Conservation (phyloP, 2,113 vertebrate species). For the Chitala chitala region DNA sequence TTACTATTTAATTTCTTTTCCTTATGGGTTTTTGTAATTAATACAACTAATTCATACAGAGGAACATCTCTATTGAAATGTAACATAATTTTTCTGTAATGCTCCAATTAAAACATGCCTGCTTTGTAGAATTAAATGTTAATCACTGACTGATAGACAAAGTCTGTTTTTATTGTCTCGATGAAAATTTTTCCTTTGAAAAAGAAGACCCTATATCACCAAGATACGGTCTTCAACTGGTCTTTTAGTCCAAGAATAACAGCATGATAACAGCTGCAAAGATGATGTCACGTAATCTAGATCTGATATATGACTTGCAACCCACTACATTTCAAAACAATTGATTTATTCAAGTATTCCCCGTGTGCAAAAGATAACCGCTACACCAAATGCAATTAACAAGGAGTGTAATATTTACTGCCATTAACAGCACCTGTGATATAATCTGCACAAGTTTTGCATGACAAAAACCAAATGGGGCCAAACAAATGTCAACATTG, state of each 20-base stretch:
- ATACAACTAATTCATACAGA: not conserved
- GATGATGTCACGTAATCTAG: not conserved
- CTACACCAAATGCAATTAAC: not conserved
- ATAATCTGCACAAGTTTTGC: not conserved
- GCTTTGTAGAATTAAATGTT: not conserved
- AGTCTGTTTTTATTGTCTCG: not conserved
- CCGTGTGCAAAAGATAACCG: not conserved
- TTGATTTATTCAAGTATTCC: not conserved
- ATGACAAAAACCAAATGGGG: not conserved
- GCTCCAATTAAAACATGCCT: not conserved
- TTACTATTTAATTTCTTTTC: conserved; percentile 22
- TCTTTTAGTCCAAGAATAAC: not conserved
- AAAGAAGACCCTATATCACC: not conserved
- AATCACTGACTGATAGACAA: conserved; percentile 15
- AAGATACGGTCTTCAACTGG: not conserved
- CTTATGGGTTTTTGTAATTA: conserved; percentile 2
- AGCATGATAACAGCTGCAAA: conserved; percentile 8
- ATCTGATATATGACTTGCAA: no score
- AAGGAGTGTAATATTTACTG: no score
- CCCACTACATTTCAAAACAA: no score
- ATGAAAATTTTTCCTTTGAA: not conserved
- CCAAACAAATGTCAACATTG: not conserved
- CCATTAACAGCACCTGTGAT: not conserved
- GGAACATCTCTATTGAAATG: not conserved
- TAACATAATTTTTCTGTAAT: not conserved